Evolutionary conservation across 2,888 invertebrate genomes (phyloP).

Genomic region (Amblyjoppa proteus): DNA sequence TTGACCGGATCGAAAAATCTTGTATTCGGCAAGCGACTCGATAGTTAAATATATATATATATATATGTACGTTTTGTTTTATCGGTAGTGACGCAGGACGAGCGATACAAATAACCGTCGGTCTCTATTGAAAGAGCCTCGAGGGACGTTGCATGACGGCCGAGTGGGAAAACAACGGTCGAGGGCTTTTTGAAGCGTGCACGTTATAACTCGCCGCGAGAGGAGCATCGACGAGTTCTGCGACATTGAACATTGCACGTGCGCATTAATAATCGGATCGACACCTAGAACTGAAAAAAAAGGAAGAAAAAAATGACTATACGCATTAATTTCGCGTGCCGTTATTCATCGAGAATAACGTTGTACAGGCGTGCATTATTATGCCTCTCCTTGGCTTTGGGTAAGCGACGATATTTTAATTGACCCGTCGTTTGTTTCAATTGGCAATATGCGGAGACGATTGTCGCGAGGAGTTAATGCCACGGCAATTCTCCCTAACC

Average conservation of each 20-base stretch:
- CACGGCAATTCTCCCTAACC: neutral
- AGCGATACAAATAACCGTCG: neutral
- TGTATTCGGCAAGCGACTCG: neutral
- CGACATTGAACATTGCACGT: conserved; percentile 60
- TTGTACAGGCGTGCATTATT: conserved; percentile 19
- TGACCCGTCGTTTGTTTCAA: conserved; percentile 63
- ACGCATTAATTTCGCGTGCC: conserved; percentile 11
- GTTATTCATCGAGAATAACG: conserved; percentile 27
- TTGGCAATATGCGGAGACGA: conserved; percentile 37
- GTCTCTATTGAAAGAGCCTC: neutral
- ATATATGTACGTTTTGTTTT: neutral
- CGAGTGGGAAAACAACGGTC: conserved; percentile 11
- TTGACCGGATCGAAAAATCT: neutral
- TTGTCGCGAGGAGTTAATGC: conserved; percentile 15
- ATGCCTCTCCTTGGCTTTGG: conserved; percentile 45
- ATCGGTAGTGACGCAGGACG: neutral
- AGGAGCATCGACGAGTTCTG: conserved; percentile 45
- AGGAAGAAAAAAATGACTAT: too few species aligned
- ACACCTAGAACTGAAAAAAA: conserved; percentile 4
- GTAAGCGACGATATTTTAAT: conserved; percentile 61
- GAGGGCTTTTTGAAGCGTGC: conserved; percentile 25
- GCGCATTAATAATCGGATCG: conserved; percentile 27
- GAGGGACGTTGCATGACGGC: conserved; percentile 4
- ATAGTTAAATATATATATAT: neutral
- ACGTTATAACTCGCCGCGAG: conserved; percentile 7